Conservation (phyloP, 1,140 invertebrate genomes). For the Atta colombica region DNA sequence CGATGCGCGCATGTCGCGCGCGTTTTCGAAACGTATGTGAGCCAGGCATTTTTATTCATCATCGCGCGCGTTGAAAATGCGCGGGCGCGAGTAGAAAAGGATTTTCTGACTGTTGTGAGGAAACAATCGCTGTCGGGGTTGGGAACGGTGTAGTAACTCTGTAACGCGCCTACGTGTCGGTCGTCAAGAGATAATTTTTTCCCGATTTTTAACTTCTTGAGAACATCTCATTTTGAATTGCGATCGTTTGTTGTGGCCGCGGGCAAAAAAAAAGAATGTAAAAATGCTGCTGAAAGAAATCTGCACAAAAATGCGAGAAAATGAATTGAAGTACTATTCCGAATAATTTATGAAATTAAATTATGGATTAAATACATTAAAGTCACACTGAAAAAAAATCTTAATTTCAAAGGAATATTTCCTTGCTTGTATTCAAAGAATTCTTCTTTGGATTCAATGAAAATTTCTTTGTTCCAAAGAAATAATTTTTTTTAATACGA, state of each 20-base stretch:
- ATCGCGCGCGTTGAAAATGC: not conserved
- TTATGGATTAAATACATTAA: not conserved
- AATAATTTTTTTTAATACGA: too few species aligned
- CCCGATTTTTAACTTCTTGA: not conserved
- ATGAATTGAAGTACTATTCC: not conserved
- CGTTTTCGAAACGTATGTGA: slow-evolving; percentile 32
- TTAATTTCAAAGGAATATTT: too few species aligned
- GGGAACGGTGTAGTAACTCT: not conserved
- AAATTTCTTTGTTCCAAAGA: too few species aligned
- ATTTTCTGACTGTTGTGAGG: slow-evolving; percentile 35
- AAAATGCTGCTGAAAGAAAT: slow-evolving; percentile 2
- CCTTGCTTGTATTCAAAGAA: too few species aligned
- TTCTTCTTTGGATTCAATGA: too few species aligned
- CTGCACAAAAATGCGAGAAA: not conserved
- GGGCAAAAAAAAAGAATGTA: not conserved
- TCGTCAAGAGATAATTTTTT: slow-evolving; percentile 21
- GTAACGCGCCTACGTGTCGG: too few species aligned
- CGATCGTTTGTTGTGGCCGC: slow-evolving; percentile 15
- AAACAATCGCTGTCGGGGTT: slow-evolving; percentile 8
- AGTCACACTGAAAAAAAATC: too few species aligned
- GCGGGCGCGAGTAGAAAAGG: slow-evolving; percentile 8
- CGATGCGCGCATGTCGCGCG: not conserved
- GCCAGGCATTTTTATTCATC: slow-evolving; percentile 53
- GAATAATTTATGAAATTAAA: not conserved
- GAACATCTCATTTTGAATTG: not conserved